These are phyloP conservation scores for Solen grandis DNA, from an alignment of 1,140 invertebrate genomes.

Conservation along the genomic window DNA sequence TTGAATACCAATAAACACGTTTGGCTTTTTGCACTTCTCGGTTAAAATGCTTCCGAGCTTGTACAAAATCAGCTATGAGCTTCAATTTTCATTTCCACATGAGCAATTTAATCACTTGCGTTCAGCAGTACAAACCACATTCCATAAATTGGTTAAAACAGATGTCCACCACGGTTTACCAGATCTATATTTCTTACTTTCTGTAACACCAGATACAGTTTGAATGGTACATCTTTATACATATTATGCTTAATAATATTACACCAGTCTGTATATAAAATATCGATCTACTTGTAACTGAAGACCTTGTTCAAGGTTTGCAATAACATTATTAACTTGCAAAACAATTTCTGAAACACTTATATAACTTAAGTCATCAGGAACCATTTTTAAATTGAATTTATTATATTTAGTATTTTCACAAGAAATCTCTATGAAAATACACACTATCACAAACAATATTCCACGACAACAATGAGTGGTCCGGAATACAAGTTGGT, in stretches of 20 bases:
- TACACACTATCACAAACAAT: too few species aligned
- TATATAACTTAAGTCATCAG: neutral
- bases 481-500: neutral
- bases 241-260: constrained; percentile 4
- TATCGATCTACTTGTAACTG: constrained; percentile 4
- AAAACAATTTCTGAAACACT: neutral
- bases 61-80: too few species aligned
- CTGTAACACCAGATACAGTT: neutral
- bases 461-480: constrained; percentile 12
- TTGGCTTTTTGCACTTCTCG: too few species aligned
- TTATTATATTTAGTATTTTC: neutral
- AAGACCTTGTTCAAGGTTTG: neutral
- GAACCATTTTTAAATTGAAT: constrained; percentile 8
- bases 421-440: neutral
- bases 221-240: constrained; percentile 1
- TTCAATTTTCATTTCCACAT: too few species aligned
- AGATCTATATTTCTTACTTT: constrained; percentile 4
- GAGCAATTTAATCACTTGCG: too few species aligned
- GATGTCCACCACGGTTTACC: constrained; percentile 29
- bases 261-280: constrained; percentile 8
- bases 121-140: too few species aligned
- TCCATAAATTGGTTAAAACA: too few species aligned
- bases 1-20: too few species aligned
- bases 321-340: neutral
- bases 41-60: too few species aligned